These are phyloP conservation scores for Amphiprion ocellaris DNA, from an alignment of 2,113 vertebrate species.

Conservation along the genomic window DNA sequence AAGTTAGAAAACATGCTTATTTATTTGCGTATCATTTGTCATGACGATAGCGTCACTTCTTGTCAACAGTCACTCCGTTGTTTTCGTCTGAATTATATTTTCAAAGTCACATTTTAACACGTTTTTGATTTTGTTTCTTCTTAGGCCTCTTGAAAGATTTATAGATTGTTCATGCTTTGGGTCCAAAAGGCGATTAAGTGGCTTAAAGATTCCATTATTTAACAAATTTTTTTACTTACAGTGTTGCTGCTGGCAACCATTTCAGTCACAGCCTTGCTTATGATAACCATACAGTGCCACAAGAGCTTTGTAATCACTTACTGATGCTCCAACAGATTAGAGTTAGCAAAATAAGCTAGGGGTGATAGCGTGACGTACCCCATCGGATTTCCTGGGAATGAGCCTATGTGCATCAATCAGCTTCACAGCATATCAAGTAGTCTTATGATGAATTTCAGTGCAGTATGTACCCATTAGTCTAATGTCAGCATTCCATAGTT, in stretches of 20 bases:
- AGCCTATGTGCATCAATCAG: neutral
- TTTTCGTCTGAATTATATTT: neutral
- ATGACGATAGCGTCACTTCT: neutral
- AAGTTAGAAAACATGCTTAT: too few species aligned
- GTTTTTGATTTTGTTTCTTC: neutral
- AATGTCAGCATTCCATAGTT: constrained; percentile 33
- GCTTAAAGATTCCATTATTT: too few species aligned
- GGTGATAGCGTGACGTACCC: neutral
- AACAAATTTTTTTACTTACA: neutral
- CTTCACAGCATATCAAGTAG: constrained; percentile 6
- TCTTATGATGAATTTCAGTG: constrained; percentile 25
- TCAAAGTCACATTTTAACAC: neutral
- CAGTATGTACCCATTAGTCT: constrained; percentile 33
- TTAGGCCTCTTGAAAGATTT: too few species aligned
- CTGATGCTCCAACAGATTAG: neutral
- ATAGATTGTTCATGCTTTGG: too few species aligned
- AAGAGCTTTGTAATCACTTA: neutral
- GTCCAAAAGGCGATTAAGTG: too few species aligned
- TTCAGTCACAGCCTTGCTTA: neutral
- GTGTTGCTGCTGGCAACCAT: constrained; percentile 5
- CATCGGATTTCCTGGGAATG: neutral
- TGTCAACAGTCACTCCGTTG: neutral
- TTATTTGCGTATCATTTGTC: neutral
- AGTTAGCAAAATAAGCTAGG: constrained; percentile 1
- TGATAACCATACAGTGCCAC: constrained; percentile 4